These are phyloP conservation scores for Lasioglossum figueresi DNA, from an alignment of 2,888 invertebrate genomes.

Conservation along the genomic window DNA sequence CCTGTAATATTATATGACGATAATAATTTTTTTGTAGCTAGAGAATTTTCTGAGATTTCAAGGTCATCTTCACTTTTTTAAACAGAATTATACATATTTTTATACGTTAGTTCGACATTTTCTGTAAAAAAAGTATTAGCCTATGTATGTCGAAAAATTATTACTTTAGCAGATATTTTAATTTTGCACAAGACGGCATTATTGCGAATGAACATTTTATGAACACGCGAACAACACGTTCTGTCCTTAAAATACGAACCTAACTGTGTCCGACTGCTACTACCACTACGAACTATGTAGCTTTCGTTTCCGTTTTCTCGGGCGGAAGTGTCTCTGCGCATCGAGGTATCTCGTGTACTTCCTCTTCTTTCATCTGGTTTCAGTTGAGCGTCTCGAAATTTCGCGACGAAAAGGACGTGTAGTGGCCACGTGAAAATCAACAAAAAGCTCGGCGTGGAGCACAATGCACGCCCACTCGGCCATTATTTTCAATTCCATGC, in stretches of 20 bases:
- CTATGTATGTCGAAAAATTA: too few species aligned
- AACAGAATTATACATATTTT: too few species aligned
- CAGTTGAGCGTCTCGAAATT: conserved; percentile 21
- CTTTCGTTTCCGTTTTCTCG: conserved; percentile 37
- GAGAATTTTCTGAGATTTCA: too few species aligned
- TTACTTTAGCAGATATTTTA: too few species aligned
- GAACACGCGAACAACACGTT: not conserved
- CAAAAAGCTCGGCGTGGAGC: conserved; percentile 57
- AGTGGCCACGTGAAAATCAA: conserved; percentile 59
- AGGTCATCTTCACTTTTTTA: too few species aligned
- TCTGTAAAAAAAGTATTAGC: too few species aligned
- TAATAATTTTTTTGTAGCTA: too few species aligned
- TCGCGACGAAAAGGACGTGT: conserved; percentile 49
- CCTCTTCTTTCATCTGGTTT: conserved; percentile 39
- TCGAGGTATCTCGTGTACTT: conserved; percentile 20
- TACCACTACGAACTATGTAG: not conserved
- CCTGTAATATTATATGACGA: too few species aligned
- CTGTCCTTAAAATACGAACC: not conserved
- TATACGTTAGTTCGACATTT: too few species aligned
- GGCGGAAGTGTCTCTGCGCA: conserved; percentile 13
- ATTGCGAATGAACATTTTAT: not conserved
- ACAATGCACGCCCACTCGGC: conserved; percentile 62
- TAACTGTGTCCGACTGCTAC: not conserved
- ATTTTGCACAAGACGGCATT: too few species aligned
- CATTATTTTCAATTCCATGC: conserved; percentile 73